Evolutionary conservation across 2,113 vertebrate genomes (phyloP), one percentile per base, ranked within the genome.

Genomic region (Indri indri): DNA sequence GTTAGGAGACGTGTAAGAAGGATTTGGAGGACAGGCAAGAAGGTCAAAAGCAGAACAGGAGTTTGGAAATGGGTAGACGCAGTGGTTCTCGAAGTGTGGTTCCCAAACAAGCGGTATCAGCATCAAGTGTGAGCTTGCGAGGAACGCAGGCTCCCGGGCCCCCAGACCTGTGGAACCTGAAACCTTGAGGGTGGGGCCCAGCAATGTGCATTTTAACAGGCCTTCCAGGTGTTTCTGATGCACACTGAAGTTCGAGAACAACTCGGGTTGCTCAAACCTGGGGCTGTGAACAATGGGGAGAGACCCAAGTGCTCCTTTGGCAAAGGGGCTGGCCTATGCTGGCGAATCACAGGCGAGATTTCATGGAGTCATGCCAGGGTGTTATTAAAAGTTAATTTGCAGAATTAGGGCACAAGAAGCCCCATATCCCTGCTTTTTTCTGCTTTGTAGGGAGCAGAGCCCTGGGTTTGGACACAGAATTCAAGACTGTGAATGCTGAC

Each of bases 51-150:
- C 9, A 34, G 59, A 34, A 1, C 0, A 30, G 52, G 50, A 50
- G 40, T 25, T 0, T 32, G 54, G 77, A 45, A 40, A 14, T 4
- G 9, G 9, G 34, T 2, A 2, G 52, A 65, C 45, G 25, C 17
- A 13, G 45, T 5, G 16, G 73, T 45, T 61, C 91, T 77, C 70
- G 4, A 2, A 23, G 17, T 5, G 14, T 3, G 66, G 32, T 30
- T 57, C n/a, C 59, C 3, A 37, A 16, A 34, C 9, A 54, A n/a
- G 66, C 6, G 1, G 23, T 17, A 0, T 8, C 6, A 22, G 40
- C 13, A 0, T n/a, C 23, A 0, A 6, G 32, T 18, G 22, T 20
- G 23, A 4, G 9, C 37, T 16, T 34, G 17, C 63, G 30, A 30
- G 32, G 77, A 57, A 47, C 18, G 25, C 40, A 25, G 23, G 85